phyloP scores from a whole-genome alignment of 2,113 vertebrate species.

The Nibea albiflora region DNA sequence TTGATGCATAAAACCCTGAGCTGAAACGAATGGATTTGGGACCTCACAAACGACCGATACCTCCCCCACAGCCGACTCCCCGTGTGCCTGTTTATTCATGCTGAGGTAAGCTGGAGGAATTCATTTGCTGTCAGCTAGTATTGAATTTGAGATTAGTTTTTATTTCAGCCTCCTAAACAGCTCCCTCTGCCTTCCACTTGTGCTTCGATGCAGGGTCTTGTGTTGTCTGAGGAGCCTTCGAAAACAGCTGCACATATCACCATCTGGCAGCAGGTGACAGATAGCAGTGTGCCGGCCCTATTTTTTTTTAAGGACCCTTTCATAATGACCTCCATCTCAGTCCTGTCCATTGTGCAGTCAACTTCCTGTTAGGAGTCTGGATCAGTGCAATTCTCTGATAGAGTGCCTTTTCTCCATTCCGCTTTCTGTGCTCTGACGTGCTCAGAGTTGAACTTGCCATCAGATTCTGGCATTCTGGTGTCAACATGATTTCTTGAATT shows the following conservation, averaged over 20 bases:
- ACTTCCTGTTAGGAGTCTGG: constrained; percentile 66
- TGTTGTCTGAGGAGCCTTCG: constrained; percentile 62
- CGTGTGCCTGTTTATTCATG: constrained; percentile 90
- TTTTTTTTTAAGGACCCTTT: constrained; percentile 59
- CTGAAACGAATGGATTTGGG: constrained; percentile 83
- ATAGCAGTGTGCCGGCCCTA: constrained; percentile 53
- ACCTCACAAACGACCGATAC: constrained; percentile 73
- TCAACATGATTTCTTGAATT: constrained; percentile 17
- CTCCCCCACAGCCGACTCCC: constrained; percentile 74
- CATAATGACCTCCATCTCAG: constrained; percentile 72
- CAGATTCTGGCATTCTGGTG: constrained; percentile 33
- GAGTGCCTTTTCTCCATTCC: constrained; percentile 49
- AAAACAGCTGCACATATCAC: constrained; percentile 62
- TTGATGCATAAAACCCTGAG: constrained; percentile 84
- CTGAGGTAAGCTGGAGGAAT: constrained; percentile 95
- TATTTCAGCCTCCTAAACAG: constrained; percentile 91
- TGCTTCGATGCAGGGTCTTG: constrained; percentile 55
- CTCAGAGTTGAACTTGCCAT: constrained; percentile 17
- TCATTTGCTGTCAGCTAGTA: constrained; percentile 94
- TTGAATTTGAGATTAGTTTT: constrained; percentile 95
- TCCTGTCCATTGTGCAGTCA: constrained; percentile 55
- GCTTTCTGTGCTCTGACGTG: constrained; percentile 17
- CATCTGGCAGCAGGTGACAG: constrained; percentile 72
- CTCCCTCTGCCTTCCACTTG: constrained; percentile 82
- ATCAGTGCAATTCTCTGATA: constrained; percentile 47